Base-by-base conservation (phyloP, 2,797 vertebrate species). In the Gobionotothen gibberifrons region DNA sequence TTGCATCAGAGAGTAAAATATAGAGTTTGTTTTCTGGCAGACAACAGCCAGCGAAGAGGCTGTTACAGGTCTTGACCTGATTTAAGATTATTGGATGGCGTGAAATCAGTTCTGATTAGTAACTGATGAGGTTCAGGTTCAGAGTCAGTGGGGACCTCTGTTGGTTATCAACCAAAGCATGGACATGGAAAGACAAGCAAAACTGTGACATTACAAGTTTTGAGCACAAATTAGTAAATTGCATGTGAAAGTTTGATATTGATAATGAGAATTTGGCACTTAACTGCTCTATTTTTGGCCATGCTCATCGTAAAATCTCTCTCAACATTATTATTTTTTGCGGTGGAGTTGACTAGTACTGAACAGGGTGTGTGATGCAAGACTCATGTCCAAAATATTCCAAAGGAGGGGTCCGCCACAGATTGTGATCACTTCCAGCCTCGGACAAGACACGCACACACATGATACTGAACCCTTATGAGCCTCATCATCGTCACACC, bases 341-440 rank as follows among this genome's bases (percentile, higher is more conserved):
- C 26, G 21, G 52, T n/a, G 22, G 73, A 76, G 56, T 48, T 26
- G 1, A 43, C 32, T 11, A 72, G 56, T 44, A 21, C 48, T 40
- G 40, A 79, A 82, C 79, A 78, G 85, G 88, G 87, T 43, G 91
- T 89, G 89, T 75, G 54, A 78, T 66, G 70, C 21, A 68, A 83
- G 83, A 88, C 79, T 91, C 83, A 85, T 61, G 85, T 87, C 88
- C 84, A 78, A 89, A 91, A 85, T 83, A 92, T 91, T 36, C 79
- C 21, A 61, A 26, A 85, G 89, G 84, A 86, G 88, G 78, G 77
- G 86, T 84, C 72, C 54, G 54, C 72, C 73, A 74, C 75, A 68
- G 73, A 77, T 78, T 70, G 78, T 87, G 89, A 92, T 91, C 85
- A 72, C 82, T 93, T 91, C 89, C 91, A 90, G 92, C 82, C 62